Evolutionary conservation across 2,888 invertebrate genomes (phyloP), one percentile per base, ranked within the genome.

Genomic region (Eupithecia insigniata): DNA sequence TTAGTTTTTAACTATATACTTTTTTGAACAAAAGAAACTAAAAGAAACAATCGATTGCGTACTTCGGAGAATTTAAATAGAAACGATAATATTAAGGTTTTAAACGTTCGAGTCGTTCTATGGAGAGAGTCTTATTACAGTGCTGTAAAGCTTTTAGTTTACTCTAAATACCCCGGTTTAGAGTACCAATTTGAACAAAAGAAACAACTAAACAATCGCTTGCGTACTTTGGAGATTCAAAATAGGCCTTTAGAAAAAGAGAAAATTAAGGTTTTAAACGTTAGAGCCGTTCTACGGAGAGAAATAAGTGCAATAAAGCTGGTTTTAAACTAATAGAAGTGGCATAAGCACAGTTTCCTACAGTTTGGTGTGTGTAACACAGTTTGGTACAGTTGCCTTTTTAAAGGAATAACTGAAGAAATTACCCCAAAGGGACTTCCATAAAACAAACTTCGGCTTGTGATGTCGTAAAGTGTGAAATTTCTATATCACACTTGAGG

Each of bases 381-480:
- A n/a, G n/a, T n/a, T n/a, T n/a, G n/a, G 72, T 58, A 67, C 71
- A 76, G 65, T 67, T 74, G 70, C 75, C 26, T 78, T 81, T 83
- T 82, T 81, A 82, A 79, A 80, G 80, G 22, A 32, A 62, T 32
- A n/a, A 30, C 32, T n/a, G n/a, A n/a, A 55, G 51, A 62, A 79
- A 79, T 81, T 80, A 83, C 81, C 76, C 81, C 79, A 67, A 79
- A 66, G 79, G 78, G 81, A 76, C 73, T 81, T 75, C 73, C 79
- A 81, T 84, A 83, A 83, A 83, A 83, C 81, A 82, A 82, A 85
- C 77, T 81, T 83, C 74, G 74, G 71, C 77, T 74, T 61, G 70
- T 68, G 74, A 76, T 70, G 78, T 74, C 76, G 77, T 83, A 80
- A 84, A 82, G 78, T 80, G 71, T 39, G 72, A 79, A 80, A 81